These are phyloP conservation scores for Rhopalosiphum maidis DNA, from an alignment of 1,140 invertebrate species.

Conservation along the genomic window DNA sequence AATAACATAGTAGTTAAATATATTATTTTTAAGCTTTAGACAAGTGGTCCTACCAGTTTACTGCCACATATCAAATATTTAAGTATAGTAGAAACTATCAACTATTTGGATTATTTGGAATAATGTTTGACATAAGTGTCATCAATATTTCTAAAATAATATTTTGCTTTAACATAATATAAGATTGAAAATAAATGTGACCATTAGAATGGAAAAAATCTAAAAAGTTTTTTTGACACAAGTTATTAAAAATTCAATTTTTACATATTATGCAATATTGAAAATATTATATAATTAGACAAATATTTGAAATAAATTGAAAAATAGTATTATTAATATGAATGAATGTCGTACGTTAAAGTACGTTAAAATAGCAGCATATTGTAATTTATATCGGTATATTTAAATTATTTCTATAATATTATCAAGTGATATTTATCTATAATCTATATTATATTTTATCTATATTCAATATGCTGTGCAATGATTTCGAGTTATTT, in stretches of 20 bases:
- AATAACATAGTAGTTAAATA: not conserved
- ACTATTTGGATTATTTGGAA: not conserved
- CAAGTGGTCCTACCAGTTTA: not conserved
- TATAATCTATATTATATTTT: too few relatives aligned
- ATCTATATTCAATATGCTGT: not conserved
- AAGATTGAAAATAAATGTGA: not conserved
- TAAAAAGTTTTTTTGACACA: not conserved
- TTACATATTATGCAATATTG: not conserved
- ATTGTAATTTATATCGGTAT: not conserved
- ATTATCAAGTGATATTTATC: not conserved
- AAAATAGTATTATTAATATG: not conserved
- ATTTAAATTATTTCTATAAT: not conserved
- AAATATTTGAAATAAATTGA: not conserved
- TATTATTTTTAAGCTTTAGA: not conserved
- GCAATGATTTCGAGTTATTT: not conserved
- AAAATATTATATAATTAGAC: not conserved
- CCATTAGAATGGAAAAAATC: not conserved
- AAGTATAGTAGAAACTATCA: not conserved
- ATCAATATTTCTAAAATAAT: not conserved
- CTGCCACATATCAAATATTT: not conserved
- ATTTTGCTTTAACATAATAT: not conserved
- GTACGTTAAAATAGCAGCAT: not conserved
- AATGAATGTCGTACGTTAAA: not conserved
- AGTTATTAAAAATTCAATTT: not conserved
- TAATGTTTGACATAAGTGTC: not conserved